Evolutionary conservation across 2,888 invertebrate species (phyloP), one percentile per base, ranked within the genome.

Genomic region (Andrena praecox): DNA sequence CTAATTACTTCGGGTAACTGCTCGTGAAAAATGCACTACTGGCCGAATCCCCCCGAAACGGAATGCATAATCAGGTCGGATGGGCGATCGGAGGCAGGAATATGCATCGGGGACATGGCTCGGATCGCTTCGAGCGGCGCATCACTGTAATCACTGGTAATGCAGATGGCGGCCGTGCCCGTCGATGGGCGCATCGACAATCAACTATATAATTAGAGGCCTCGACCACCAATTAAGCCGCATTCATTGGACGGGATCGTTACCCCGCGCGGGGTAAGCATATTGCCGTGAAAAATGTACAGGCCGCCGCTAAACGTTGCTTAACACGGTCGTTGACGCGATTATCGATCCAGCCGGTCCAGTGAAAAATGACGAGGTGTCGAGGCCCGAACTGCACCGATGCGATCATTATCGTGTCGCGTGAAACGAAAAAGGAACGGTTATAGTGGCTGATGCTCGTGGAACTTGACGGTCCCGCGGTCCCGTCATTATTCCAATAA

Each of bases 131-230:
- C 80, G 82, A 80, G 77, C 87, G 88, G 42, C 84, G 87, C 87
- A 87, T 90, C 89, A 89, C 91, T 90, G 88, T 91, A 91, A 91
- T 91, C 91, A 90, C 90, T 90, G 90, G 92, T 91, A 91, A 91
- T 91, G 90, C 91, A 89, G 89, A 90, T 91, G 92, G 90, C 87
- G 91, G 90, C 87, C 84, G 82, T 56, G 42, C 77, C 86, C 82
- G 89, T 60, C 86, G 87, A 89, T 88, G 89, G 85, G 71, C 80
- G 90, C 89, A 91, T 89, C 89, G 90, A 91, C 91, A 89, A 91
- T 91, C 91, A 88, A 87, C 87, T 84, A 88, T 89, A 91, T 90
- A 91, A 91, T 91, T 91, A 91, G 88, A 88, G 86, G 82, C 89
- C 87, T 91, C 85, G 85, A 83, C 89, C 89, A 84, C 90, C 91